Base-by-base conservation (phyloP, 1,140 invertebrate species). In the Potamilus streckersoni region DNA sequence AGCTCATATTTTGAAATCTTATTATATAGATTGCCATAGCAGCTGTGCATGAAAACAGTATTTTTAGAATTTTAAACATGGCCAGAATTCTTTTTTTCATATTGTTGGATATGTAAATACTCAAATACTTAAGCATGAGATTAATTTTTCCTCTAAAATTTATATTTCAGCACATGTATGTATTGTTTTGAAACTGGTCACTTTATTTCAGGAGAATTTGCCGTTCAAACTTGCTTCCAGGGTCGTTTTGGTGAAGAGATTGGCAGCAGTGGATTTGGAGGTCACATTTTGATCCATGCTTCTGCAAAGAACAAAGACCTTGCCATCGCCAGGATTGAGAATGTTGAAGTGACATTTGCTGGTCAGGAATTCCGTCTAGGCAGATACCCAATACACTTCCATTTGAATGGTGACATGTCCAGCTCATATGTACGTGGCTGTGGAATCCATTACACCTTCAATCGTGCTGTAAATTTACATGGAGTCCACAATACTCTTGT, bases 341-440 rank as follows among this genome's bases (percentile, higher is more conserved):
- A 86, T 68, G 76, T 85, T 14, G 86, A 89, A 71, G 69, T 88
- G 17, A 85, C 79, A 17, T 80, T 88, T 79, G 85, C 82, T 49
- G 89, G 89, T 20, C 88, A 90, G 73, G 87, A 88, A 6, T 90
- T 89, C 78, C 75, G 89, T 59, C 80, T 90, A 8, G 89, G 89
- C 13, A 75, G 89, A n/a, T 90, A 90, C 79, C 87, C 89, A 1
- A 81, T 90, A 31, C 89, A 90, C 74, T 88, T 89, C 71, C 88
- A 89, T 81, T 74, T 87, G 59, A 87, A 88, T 75, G 88, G 89
- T 19, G 80, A 86, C 65, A 87, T 86, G 85, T 79, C 77, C 3
- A 77, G 75, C 3, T 88, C 89, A 5, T 90, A 88, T 66, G 88
- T 89, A 4, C 81, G 82, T 62, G 84, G 86, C 23, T 86, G 83